Evolutionary conservation across 2,888 invertebrate species (phyloP).

Genomic region (Aradus depressus): DNA sequence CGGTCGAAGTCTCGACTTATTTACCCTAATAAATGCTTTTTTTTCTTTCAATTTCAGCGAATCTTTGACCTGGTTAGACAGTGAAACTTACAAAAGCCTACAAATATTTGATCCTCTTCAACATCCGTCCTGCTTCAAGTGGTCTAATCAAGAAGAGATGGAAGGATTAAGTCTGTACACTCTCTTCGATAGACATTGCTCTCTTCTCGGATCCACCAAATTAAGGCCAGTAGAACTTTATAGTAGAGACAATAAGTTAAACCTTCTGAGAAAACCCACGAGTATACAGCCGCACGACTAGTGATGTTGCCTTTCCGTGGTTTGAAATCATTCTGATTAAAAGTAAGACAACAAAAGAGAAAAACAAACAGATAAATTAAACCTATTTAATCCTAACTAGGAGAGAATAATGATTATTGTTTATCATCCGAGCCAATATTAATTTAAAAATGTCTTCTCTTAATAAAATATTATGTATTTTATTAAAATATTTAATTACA

Average conservation of each 20-base stretch:
- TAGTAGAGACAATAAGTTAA: constrained; percentile 3
- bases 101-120: constrained; percentile 61
- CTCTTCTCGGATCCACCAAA: constrained; percentile 51
- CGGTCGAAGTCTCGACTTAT: too few species aligned
- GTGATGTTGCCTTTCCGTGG: too few species aligned
- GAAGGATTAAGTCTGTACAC: constrained; percentile 65
- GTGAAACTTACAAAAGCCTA: constrained; percentile 58
- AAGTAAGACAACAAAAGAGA: too few species aligned
- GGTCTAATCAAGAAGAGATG: constrained; percentile 46
- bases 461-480: too few species aligned
- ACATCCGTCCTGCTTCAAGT: constrained; percentile 65
- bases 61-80: constrained; percentile 58
- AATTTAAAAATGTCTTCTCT: too few species aligned
- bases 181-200: constrained; percentile 58
- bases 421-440: too few species aligned
- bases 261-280: constrained; percentile 15
- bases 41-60: constrained; percentile 40
- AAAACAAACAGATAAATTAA: too few species aligned
- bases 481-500: too few species aligned
- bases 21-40: constrained; percentile 6
- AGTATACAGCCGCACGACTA: too few species aligned
- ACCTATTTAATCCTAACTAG: too few species aligned
- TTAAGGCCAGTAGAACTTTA: constrained; percentile 44
- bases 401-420: too few species aligned
- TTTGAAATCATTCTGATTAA: too few species aligned